A percentile compares a stretch with the other conserved stretches of the same genome.
phyloP scores from a whole-genome alignment of 2,113 vertebrate genomes.

The Plectropomus leopardus region DNA sequence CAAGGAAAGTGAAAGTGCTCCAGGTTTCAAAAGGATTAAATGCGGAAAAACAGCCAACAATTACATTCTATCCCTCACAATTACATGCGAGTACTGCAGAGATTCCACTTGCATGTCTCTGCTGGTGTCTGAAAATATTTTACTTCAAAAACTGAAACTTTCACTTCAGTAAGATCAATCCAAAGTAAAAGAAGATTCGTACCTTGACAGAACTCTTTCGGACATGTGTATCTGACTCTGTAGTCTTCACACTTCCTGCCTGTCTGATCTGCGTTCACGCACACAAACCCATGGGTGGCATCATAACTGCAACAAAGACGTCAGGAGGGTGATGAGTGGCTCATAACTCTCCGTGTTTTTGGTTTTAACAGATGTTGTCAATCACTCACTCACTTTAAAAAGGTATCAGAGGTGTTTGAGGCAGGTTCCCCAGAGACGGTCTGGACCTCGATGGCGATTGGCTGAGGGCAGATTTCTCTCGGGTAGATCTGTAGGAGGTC shows the following conservation, averaged over 20 bases:
- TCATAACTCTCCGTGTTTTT: no score
- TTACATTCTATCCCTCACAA: no score
- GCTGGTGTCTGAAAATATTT: no score
- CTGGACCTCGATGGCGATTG: conserved; percentile 70
- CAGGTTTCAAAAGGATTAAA: no score
- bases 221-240: conserved; percentile 66
- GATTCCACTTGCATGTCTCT: no score
- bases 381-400: conserved; percentile 63
- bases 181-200: not conserved
- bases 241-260: conserved; percentile 53
- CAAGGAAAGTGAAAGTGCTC: no score
- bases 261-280: conserved; percentile 64
- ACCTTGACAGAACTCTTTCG: conserved; percentile 67
- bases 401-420: conserved; percentile 48
- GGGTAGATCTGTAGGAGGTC: conserved; percentile 58
- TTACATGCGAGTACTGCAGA: no score
- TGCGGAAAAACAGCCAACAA: no score
- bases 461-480: conserved; percentile 56
- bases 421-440: conserved; percentile 57
- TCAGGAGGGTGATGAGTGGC: not conserved
- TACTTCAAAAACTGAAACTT: no score
- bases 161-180: not conserved
- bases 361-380: not conserved
- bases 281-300: conserved; percentile 61
- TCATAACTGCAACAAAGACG: conserved; percentile 64